Percentiles rank a stretch among this genome's conserved stretches.
Evolutionary conservation across 2,797 vertebrate genomes (phyloP).

Genomic region (Enteromius trimaculatus): DNA sequence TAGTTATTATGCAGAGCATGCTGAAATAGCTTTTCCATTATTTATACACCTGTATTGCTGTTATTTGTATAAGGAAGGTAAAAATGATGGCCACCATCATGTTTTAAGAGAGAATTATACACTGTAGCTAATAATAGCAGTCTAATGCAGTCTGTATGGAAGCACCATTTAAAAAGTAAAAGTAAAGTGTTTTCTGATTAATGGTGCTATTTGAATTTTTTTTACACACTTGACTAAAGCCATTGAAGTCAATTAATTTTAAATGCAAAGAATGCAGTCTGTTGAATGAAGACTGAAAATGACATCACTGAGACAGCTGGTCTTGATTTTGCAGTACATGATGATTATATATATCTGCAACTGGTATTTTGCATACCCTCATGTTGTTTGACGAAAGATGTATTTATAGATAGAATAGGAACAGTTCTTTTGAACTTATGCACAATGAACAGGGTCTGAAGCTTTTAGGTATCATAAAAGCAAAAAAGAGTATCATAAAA

Average conservation of each 20-base stretch:
- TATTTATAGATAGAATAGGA: neutral
- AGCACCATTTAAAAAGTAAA: neutral
- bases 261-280: conserved; percentile 6
- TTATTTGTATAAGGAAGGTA: neutral
- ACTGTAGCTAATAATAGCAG: neutral
- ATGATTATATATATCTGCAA: neutral
- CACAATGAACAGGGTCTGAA: neutral
- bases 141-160: neutral
- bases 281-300: conserved; percentile 11
- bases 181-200: conserved; percentile 25
- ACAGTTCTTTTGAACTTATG: neutral
- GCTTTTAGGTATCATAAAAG: neutral
- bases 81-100: neutral
- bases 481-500: neutral
- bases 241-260: conserved; percentile 13
- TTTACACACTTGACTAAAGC: conserved; percentile 7
- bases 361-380: neutral
- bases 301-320: neutral
- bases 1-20: conserved; percentile 27
- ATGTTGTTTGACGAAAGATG: neutral
- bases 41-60: neutral
- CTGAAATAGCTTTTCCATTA: conserved; percentile 9
- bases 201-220: neutral
- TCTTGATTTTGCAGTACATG: neutral
- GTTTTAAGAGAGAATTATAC: conserved; percentile 8